Evolutionary conservation across 2,797 vertebrate species (phyloP).

Genomic region (Pseudopleuronectes americanus): DNA sequence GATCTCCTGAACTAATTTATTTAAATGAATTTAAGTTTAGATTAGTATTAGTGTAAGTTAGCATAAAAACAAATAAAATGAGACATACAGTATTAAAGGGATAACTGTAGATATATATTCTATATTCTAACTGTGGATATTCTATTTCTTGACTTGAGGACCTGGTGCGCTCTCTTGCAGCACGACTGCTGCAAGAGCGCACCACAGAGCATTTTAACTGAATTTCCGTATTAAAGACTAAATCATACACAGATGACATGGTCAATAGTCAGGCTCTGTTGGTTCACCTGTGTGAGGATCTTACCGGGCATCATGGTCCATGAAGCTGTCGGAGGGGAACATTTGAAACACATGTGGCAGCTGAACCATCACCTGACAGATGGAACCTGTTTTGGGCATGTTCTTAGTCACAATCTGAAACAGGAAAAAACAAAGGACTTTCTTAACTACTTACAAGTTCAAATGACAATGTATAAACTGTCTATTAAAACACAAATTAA

Average conservation of each 20-base stretch:
- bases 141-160: no score
- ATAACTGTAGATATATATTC: no score
- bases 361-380: conserved; percentile 93
- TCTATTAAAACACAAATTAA: not conserved
- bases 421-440: not conserved
- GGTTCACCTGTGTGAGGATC: not conserved
- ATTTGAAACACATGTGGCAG: conserved; percentile 96
- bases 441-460: no score
- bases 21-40: not conserved
- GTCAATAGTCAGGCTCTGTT: no score
- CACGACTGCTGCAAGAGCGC: no score
- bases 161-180: no score
- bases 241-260: not conserved
- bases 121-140: no score
- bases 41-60: no score
- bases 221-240: no score
- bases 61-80: not conserved
- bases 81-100: no score
- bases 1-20: not conserved
- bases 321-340: conserved; percentile 84
- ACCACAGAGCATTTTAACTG: no score
- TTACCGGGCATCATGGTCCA: conserved; percentile 90
- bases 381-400: conserved; percentile 86
- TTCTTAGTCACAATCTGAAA: conserved; percentile 88
- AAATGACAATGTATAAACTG: not conserved